phyloP scores from a whole-genome alignment of 2,113 vertebrate species.

The Todiramphus saurophagus region DNA sequence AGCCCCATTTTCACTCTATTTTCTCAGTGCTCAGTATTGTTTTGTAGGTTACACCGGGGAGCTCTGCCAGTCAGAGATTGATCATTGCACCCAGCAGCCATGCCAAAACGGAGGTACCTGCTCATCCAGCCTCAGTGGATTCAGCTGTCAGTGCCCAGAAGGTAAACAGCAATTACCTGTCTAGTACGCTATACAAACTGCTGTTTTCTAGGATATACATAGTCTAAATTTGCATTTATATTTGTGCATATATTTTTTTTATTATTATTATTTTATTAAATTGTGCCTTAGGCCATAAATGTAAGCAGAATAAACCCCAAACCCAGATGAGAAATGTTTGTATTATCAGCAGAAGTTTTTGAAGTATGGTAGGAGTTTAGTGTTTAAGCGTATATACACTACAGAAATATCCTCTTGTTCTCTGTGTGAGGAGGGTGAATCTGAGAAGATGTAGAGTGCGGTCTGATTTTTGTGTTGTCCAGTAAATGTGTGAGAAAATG shows the following conservation, averaged over 20 bases:
- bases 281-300: not conserved
- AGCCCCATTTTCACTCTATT: not conserved
- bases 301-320: not conserved
- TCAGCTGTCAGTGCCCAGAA: constrained; percentile 90
- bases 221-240: not conserved
- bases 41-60: constrained; percentile 84
- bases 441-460: not conserved
- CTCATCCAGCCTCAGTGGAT: constrained; percentile 81
- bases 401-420: not conserved
- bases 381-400: not conserved
- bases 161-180: constrained; percentile 70
- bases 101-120: constrained; percentile 92
- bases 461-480: not conserved
- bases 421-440: not conserved
- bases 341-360: not conserved
- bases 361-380: not conserved
- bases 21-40: not conserved
- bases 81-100: constrained; percentile 88
- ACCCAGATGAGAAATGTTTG: not conserved
- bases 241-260: not conserved
- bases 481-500: not conserved
- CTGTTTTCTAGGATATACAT: not conserved
- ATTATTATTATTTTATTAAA: not conserved
- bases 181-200: not conserved
- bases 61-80: constrained; percentile 88